Evolutionary conservation across 2,888 invertebrate genomes (phyloP).

Genomic region (Catocala fraxini): DNA sequence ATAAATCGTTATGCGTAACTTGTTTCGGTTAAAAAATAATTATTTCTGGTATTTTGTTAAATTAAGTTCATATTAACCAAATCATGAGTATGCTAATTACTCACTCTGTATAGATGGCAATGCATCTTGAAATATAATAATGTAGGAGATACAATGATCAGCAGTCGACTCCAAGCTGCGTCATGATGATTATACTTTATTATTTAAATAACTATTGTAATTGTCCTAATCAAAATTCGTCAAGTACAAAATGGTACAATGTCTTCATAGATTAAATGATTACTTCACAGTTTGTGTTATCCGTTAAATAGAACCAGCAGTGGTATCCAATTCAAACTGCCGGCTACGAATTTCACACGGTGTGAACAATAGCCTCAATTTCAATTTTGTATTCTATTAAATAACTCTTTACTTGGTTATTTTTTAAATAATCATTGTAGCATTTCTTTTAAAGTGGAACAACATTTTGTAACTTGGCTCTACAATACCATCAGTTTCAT

Average conservation of each 20-base stretch:
- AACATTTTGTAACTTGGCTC: constrained; percentile 26
- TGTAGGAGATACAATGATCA: too few species aligned
- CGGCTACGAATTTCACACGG: constrained; percentile 64
- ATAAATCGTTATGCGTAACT: too few species aligned
- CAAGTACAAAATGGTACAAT: constrained; percentile 22
- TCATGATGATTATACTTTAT: not conserved
- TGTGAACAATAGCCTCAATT: constrained; percentile 64
- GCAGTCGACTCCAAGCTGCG: too few species aligned
- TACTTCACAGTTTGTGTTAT: constrained; percentile 50
- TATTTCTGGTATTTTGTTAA: too few species aligned
- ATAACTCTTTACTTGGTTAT: constrained; percentile 49
- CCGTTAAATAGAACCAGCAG: constrained; percentile 51
- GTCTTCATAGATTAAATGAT: constrained; percentile 43
- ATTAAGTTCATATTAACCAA: not conserved
- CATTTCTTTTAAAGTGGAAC: constrained; percentile 23
- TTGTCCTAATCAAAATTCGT: constrained; percentile 17
- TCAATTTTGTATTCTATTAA: constrained; percentile 57
- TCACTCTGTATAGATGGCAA: too few species aligned
- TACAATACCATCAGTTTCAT: constrained; percentile 11
- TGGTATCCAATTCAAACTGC: constrained; percentile 55
- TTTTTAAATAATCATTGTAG: constrained; percentile 35
- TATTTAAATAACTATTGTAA: constrained; percentile 10
- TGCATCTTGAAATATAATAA: too few species aligned
- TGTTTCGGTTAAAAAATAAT: too few species aligned
- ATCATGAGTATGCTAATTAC: not conserved